Evolutionary conservation across 2,888 invertebrate genomes (phyloP).

Genomic region (Stictocephala bisonia): DNA sequence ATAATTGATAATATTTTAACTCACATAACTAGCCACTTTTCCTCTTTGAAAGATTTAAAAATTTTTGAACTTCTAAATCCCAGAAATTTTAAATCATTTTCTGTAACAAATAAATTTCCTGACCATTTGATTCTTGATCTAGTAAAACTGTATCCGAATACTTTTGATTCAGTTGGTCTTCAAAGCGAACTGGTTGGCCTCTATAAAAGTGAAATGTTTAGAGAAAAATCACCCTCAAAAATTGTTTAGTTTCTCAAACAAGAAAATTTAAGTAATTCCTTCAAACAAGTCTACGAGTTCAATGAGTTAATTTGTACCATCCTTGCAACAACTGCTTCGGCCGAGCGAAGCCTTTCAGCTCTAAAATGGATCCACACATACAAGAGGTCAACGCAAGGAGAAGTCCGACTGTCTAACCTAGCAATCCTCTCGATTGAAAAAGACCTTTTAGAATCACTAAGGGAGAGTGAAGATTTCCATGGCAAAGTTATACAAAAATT

Average conservation of each 20-base stretch:
- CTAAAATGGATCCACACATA: slow-evolving; percentile 9
- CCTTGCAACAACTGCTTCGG: slow-evolving; percentile 1
- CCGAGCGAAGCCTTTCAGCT: slow-evolving; percentile 19
- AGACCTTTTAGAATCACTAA: not conserved
- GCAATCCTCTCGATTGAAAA: not conserved
- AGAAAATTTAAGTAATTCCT: not conserved
- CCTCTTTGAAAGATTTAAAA: not conserved
- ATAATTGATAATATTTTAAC: slow-evolving; percentile 5
- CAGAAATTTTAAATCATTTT: slow-evolving; percentile 18
- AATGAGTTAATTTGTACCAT: not conserved
- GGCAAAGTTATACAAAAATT: not conserved
- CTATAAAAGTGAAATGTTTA: not conserved
- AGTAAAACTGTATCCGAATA: not conserved
- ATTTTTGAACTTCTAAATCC: slow-evolving; percentile 9
- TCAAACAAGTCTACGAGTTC: not conserved
- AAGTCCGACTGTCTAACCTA: not conserved
- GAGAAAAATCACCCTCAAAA: not conserved
- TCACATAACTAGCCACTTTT: slow-evolving; percentile 14
- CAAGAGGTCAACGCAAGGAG: not conserved
- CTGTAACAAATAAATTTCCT: slow-evolving; percentile 18
- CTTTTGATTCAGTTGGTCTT: not conserved
- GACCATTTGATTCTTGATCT: not conserved
- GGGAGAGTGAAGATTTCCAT: not conserved
- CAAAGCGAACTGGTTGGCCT: not conserved
- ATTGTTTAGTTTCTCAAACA: slow-evolving; percentile 2